Percentiles rank a stretch among this genome's conserved stretches.
Conservation (phyloP, 37 sponge, comb jelly and placozoan genomes). For the Amphimedon queenslandica region DNA sequence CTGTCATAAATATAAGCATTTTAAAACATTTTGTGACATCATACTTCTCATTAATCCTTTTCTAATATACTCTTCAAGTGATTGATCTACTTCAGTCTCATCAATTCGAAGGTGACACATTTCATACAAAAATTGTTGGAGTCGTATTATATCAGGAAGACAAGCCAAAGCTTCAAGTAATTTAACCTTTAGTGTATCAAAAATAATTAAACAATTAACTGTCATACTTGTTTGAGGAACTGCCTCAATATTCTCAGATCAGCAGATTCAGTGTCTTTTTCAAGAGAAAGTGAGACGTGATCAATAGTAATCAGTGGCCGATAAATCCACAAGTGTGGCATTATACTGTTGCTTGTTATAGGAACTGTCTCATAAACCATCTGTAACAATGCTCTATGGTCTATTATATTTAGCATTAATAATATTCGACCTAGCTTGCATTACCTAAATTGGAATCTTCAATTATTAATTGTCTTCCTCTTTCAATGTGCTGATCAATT, state of each 20-base stretch:
- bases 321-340: not conserved
- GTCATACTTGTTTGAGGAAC: not conserved
- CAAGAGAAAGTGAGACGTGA: not conserved
- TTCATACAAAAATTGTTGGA: not conserved
- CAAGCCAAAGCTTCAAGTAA: not conserved
- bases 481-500: no score
- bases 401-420: not conserved
- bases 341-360: not conserved
- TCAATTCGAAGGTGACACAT: conserved; percentile 8
- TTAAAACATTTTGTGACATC: not conserved
- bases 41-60: not conserved
- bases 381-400: not conserved
- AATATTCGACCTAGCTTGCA: no score
- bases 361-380: conserved; percentile 1
- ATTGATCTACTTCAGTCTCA: not conserved
- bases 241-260: not conserved
- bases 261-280: not conserved
- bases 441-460: not conserved
- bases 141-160: not conserved
- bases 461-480: no score
- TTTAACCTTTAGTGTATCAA: not conserved
- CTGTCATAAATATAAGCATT: not conserved
- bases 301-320: not conserved
- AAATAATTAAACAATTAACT: not conserved
- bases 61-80: not conserved